These are phyloP conservation scores for Tachycineta bicolor DNA, from an alignment of 2,113 vertebrate genomes.

Conservation along the genomic window DNA sequence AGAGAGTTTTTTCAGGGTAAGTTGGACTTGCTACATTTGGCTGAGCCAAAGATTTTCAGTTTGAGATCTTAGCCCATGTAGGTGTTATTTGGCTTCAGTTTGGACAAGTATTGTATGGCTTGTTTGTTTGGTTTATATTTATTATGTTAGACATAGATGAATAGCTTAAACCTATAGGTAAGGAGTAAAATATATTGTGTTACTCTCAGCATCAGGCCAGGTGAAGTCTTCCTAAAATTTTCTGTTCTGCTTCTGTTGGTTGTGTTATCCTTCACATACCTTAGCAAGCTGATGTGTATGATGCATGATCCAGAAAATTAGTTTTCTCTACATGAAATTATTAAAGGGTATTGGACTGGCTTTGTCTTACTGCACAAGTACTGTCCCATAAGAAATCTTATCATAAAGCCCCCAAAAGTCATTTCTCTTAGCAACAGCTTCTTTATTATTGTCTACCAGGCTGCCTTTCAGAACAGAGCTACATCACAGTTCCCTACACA, in stretches of 20 bases:
- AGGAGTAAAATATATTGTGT: background rate
- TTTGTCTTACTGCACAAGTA: background rate
- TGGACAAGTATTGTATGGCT: background rate
- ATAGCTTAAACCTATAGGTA: background rate
- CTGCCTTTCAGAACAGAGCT: background rate
- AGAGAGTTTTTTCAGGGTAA: background rate
- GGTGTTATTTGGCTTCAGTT: background rate
- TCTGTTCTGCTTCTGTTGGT: background rate
- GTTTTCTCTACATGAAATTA: background rate
- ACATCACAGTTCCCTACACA: background rate
- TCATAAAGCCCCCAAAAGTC: background rate
- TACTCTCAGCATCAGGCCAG: background rate
- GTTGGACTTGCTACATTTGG: background rate
- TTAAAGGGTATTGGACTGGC: background rate
- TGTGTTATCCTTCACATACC: background rate
- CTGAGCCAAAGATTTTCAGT: background rate
- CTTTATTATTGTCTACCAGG: background rate
- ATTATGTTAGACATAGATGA: background rate
- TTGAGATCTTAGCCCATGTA: background rate
- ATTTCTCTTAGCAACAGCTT: background rate
- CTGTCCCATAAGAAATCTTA: background rate
- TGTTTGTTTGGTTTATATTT: background rate
- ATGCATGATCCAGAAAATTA: background rate
- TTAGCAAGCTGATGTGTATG: background rate
- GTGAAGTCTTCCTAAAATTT: background rate